Conservation (phyloP, 2,113 vertebrate genomes). For the Hepsetus odoe region DNA sequence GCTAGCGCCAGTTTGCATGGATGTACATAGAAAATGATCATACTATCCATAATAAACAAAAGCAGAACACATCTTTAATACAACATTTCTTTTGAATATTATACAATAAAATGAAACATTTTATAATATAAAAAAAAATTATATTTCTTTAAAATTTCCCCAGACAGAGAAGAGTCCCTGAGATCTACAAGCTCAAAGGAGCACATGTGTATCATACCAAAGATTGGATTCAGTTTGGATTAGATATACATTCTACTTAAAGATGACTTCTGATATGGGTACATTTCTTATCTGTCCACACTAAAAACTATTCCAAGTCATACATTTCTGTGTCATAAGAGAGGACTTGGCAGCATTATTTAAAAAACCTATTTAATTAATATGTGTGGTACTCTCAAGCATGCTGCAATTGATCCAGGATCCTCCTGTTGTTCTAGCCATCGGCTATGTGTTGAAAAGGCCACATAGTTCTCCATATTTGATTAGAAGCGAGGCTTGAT, state of each 20-base stretch:
- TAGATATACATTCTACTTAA: neutral
- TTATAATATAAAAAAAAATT: constrained; percentile 6
- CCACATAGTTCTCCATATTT: neutral
- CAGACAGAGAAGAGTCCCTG: constrained; percentile 47
- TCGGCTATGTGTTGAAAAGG: neutral
- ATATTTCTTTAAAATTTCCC: constrained; percentile 31
- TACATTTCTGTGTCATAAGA: neutral
- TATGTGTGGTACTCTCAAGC: neutral
- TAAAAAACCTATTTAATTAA: neutral
- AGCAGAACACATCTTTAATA: constrained; percentile 15
- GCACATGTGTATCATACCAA: neutral
- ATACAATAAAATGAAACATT: constrained; percentile 21
- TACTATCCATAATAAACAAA: neutral
- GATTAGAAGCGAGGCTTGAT: constrained; percentile 78
- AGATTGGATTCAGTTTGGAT: neutral
- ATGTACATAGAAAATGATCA: neutral
- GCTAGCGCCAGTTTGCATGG: neutral
- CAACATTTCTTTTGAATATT: neutral
- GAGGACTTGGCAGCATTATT: neutral
- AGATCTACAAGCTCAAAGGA: constrained; percentile 44
- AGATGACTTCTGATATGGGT: no score
- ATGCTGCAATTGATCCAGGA: neutral
- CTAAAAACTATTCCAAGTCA: no score
- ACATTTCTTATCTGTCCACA: no score
- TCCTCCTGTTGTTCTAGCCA: neutral